Percentiles rank a stretch among this genome's conserved stretches.
Conservation (phyloP, 2,888 invertebrate species). For the Machimus rusticus region DNA sequence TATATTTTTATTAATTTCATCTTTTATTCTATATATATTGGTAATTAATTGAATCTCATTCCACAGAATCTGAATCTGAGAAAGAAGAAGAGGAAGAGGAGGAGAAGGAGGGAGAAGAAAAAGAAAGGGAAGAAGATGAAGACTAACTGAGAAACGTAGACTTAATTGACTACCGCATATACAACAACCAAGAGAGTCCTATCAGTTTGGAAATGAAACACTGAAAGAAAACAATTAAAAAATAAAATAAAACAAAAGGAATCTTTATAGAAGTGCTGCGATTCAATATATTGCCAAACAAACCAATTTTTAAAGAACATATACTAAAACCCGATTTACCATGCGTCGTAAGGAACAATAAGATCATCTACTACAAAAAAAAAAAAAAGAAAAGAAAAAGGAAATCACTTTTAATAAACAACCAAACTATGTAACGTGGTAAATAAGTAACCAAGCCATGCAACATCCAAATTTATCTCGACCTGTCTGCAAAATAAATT, state of each 20-base stretch:
- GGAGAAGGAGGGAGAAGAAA: constrained; percentile 36
- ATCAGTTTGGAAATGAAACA: not conserved
- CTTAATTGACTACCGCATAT: not conserved
- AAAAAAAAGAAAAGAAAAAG: not conserved
- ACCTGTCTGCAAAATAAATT: not conserved
- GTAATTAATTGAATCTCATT: constrained; percentile 25
- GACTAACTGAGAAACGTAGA: not conserved
- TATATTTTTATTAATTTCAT: not conserved
- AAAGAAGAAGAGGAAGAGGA: constrained; percentile 62
- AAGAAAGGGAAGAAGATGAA: not conserved
- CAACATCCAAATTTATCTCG: constrained; percentile 4
- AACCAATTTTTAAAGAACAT: not conserved
- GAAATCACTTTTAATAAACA: not conserved
- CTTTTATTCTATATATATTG: not conserved
- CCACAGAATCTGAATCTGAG: constrained; percentile 62
- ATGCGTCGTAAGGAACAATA: not conserved
- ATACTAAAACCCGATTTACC: constrained; percentile 18
- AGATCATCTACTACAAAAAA: not conserved
- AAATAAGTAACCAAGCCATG: not conserved
- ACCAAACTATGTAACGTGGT: not conserved
- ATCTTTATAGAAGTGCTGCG: not conserved
- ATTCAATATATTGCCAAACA: constrained; percentile 11
- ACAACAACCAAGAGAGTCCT: not conserved
- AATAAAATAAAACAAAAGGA: not conserved
- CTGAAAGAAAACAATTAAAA: not conserved